Conservation (phyloP, 2,888 invertebrate species). For the Drosophila nigricruria region DNA sequence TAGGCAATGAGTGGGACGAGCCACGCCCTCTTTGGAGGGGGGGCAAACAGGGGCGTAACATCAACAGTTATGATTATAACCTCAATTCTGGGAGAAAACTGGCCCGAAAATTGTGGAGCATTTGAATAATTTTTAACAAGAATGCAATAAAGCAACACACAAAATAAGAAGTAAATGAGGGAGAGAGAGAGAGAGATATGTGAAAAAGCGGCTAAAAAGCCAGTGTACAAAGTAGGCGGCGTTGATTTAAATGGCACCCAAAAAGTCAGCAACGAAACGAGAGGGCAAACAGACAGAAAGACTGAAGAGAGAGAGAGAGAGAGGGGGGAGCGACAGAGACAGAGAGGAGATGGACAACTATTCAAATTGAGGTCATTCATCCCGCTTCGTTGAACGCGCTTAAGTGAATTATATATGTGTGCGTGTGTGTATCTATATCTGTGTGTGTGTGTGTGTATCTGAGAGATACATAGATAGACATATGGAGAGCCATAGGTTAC, state of each 20-base stretch:
- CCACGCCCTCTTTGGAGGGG: constrained; percentile 30
- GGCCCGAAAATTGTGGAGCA: constrained; percentile 80
- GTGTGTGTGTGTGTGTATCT: constrained; percentile 39
- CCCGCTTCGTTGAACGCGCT: constrained; percentile 82
- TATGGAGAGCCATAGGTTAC: constrained; percentile 17
- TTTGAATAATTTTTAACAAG: constrained; percentile 76
- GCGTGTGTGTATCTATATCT: constrained; percentile 26
- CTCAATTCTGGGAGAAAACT: constrained; percentile 76
- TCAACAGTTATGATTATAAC: constrained; percentile 75
- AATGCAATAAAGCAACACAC: constrained; percentile 71
- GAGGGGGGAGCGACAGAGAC: constrained; percentile 1
- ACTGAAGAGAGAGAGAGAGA: constrained; percentile 14
- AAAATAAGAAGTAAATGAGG: constrained; percentile 12
- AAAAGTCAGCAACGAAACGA: constrained; percentile 63
- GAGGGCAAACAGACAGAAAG: constrained; percentile 46
- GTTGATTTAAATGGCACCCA: constrained; percentile 79
- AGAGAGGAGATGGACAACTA: constrained; percentile 66
- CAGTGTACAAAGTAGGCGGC: constrained; percentile 70
- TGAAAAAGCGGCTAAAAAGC: constrained; percentile 59
- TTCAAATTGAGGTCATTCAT: constrained; percentile 82
- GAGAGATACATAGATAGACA: constrained; percentile 32
- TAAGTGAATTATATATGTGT: constrained; percentile 77
- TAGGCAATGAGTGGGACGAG: not conserved
- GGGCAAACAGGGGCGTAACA: not conserved
- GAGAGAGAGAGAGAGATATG: not conserved